These are phyloP conservation scores for Ceuthmochares aereus DNA, from an alignment of 2,113 vertebrate genomes.

Conservation along the genomic window DNA sequence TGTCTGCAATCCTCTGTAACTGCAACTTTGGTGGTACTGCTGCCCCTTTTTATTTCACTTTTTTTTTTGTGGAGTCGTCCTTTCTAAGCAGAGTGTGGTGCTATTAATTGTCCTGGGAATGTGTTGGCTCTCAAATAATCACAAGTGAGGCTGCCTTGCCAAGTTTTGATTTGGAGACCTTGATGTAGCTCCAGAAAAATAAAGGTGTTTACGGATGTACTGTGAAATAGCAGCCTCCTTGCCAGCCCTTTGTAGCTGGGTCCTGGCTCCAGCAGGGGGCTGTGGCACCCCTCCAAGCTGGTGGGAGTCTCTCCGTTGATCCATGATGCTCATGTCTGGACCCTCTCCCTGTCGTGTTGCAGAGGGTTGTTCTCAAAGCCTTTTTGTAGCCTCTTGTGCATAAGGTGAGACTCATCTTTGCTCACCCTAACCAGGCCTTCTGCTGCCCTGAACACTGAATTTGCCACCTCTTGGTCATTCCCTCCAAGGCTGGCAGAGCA, in stretches of 20 bases:
- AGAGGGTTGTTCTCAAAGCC: not conserved
- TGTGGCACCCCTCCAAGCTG: not conserved
- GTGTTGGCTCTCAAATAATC: constrained; percentile 38
- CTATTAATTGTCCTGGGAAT: constrained; percentile 29
- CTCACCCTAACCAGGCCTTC: not conserved
- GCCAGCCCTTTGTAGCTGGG: constrained; percentile 38
- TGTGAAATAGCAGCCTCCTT: constrained; percentile 35
- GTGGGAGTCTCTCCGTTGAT: not conserved
- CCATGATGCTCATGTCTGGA: fast-evolving
- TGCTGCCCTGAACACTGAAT: not conserved
- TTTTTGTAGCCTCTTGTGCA: not conserved
- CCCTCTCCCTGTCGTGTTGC: not conserved
- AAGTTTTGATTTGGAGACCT: constrained; percentile 35
- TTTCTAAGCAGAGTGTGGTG: not conserved
- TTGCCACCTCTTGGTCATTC: not conserved
- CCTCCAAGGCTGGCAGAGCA: not conserved
- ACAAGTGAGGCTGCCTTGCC: not conserved
- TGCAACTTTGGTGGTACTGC: not conserved
- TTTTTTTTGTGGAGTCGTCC: not conserved
- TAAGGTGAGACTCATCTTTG: not conserved
- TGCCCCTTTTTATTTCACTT: not conserved
- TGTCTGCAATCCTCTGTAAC: fast-evolving
- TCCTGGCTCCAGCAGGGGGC: not conserved
- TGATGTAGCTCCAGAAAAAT: constrained; percentile 59
- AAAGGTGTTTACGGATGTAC: constrained; percentile 32